These are phyloP conservation scores for Burhinus oedicnemus DNA, from an alignment of 2,113 vertebrate species.

Conservation along the genomic window DNA sequence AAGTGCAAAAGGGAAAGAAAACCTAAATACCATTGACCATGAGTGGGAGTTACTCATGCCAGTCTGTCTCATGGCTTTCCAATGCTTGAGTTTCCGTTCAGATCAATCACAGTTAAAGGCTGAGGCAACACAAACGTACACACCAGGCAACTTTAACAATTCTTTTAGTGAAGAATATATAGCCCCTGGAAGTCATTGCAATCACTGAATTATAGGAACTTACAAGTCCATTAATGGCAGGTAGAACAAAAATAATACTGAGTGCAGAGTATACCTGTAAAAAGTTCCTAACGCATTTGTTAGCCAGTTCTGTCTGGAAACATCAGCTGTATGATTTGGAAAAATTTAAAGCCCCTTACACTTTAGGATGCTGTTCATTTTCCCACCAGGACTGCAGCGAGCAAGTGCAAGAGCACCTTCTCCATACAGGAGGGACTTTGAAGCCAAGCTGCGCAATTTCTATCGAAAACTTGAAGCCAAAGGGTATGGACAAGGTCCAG, in stretches of 20 bases:
- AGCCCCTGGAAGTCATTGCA: background rate
- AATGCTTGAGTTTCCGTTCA: background rate
- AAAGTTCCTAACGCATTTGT: background rate
- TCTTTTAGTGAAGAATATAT: background rate
- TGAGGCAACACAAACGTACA: background rate
- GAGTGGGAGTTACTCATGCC: background rate
- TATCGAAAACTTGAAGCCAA: conserved; percentile 98
- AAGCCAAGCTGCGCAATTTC: conserved; percentile 97
- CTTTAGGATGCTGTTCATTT: background rate
- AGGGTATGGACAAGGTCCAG: conserved; percentile 96
- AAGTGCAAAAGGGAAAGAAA: background rate
- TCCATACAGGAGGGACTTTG: conserved; percentile 97
- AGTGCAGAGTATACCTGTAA: background rate
- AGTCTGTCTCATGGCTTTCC: background rate
- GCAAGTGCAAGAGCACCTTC: conserved; percentile 92
- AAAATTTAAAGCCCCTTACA: background rate
- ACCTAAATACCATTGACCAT: background rate
- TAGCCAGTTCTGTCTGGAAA: background rate
- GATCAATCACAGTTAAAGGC: background rate
- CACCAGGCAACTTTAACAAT: background rate
- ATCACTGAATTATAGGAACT: background rate
- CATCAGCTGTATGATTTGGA: background rate
- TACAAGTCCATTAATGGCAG: background rate
- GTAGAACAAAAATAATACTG: background rate
- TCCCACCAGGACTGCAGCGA: conserved; percentile 85